phyloP scores from a whole-genome alignment of 2,113 vertebrate species.

The Edolisoma coerulescens region DNA sequence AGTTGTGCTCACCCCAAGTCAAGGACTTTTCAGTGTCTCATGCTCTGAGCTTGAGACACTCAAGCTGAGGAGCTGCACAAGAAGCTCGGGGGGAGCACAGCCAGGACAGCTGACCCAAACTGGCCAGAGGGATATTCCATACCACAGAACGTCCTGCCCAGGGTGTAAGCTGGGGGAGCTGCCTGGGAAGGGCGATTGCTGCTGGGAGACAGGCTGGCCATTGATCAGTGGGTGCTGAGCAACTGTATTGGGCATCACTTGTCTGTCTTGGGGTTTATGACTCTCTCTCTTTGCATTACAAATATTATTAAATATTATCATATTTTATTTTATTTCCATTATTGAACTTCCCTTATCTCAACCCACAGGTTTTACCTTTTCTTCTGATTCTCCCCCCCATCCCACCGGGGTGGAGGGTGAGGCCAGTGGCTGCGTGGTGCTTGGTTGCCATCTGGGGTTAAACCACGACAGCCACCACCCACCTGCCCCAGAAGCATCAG shows the following conservation, averaged over 20 bases:
- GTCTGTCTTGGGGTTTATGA: background rate
- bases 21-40: background rate
- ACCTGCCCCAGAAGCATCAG: rapidly evolving
- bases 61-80: background rate
- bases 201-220: background rate
- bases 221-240: background rate
- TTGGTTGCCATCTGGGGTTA: background rate
- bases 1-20: background rate
- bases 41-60: too few relatives aligned
- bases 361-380: background rate
- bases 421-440: background rate
- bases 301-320: background rate
- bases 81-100: background rate
- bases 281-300: background rate
- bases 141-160: background rate
- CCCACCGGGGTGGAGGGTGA: background rate
- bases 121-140: background rate
- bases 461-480: background rate
- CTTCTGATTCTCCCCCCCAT: background rate
- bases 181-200: rapidly evolving
- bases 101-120: background rate
- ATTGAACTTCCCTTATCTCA: background rate
- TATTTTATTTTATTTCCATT: background rate
- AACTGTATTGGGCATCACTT: background rate
- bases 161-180: background rate